phyloP scores from a whole-genome alignment of 1,140 invertebrate species.

The Lysiphlebus fabarum region DNA sequence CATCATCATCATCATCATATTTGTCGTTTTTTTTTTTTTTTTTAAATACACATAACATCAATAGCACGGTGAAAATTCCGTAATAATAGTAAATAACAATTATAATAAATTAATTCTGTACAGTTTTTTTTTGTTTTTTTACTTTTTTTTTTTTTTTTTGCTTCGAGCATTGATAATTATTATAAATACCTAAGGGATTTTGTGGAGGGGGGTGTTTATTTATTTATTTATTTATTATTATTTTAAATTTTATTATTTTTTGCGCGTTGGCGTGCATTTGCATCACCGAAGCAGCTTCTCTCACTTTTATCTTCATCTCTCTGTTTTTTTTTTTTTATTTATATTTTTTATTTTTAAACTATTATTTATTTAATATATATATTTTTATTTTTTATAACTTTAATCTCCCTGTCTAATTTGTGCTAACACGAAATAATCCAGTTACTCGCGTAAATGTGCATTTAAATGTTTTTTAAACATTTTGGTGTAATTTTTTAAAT shows the following conservation, averaged over 20 bases:
- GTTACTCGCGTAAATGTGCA: conserved; percentile 14
- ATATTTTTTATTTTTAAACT: too few species aligned
- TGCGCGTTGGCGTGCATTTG: conserved; percentile 27
- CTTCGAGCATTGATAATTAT: conserved; percentile 44
- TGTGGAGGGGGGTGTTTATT: conserved; percentile 21
- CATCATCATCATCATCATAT: too few species aligned
- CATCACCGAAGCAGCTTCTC: conserved; percentile 42
- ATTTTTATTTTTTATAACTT: background rate
- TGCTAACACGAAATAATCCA: conserved; percentile 21
- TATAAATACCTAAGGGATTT: conserved; percentile 33
- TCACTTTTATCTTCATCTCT: conserved; percentile 24
- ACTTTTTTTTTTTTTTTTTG: conserved; percentile 14
- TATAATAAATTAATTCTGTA: conserved; percentile 58
- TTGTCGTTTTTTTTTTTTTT: too few species aligned
- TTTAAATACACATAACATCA: conserved; percentile 30
- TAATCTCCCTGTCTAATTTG: background rate
- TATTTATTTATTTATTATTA: conserved; percentile 9
- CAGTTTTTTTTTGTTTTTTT: conserved; percentile 33
- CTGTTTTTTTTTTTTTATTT: conserved; percentile 1
- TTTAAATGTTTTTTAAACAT: background rate
- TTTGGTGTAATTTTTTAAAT: background rate
- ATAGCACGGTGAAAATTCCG: conserved; percentile 27
- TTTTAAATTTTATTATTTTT: background rate
- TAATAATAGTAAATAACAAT: conserved; percentile 52
- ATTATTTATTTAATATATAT: background rate